Base-by-base conservation (phyloP, 2,797 vertebrate species). In the Intellagama lesueurii region DNA sequence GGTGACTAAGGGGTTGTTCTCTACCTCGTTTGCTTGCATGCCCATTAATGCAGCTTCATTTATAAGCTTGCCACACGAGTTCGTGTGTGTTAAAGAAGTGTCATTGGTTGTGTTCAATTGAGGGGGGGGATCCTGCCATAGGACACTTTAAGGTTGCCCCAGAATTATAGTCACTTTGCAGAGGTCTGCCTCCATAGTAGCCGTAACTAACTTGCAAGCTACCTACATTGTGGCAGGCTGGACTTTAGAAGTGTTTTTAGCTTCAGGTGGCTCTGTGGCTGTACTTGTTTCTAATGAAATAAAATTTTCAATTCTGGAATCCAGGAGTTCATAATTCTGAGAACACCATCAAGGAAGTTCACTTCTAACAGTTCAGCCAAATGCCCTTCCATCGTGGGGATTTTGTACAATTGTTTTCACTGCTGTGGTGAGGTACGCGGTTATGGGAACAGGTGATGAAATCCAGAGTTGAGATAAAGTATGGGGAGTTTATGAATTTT, bases 1-100 rank as follows among this genome's bases (percentile, higher is more conserved):
- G 64, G 84, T 89, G 88, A 89, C 84, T 89, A 89, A 89, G 69
- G 88, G 78, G 40, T 86, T 86, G 83, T 81, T 81, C 88, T 86
- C 40, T 28, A 22, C 32, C 69, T 70, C 68, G 22, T 26, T 47
- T 69, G 28, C 76, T 79, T 56, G 52, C 52, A 30, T 85, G 68
- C 88, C 78, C 16, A 66, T n/a, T 68, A 44, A 83, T 52, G 28
- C 9, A 14, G 17, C 49, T 89, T 52, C 40, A 76, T 75, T 35
- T 86, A 60, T 66, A 75, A 81, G 56, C 56, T 66, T 83, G 79
- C 47, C 44, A 47, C 40, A 68, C 28, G 35, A 26, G 52, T 81
- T 80, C 69, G 52, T 56, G 60, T 52, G 64, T 69, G 44, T 35
- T 8, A 1, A 24, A 30, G 16, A 69, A 70, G 35, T 12, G 47